Evolutionary conservation across 2,888 invertebrate genomes (phyloP).

Genomic region (Clusia tigrina): DNA sequence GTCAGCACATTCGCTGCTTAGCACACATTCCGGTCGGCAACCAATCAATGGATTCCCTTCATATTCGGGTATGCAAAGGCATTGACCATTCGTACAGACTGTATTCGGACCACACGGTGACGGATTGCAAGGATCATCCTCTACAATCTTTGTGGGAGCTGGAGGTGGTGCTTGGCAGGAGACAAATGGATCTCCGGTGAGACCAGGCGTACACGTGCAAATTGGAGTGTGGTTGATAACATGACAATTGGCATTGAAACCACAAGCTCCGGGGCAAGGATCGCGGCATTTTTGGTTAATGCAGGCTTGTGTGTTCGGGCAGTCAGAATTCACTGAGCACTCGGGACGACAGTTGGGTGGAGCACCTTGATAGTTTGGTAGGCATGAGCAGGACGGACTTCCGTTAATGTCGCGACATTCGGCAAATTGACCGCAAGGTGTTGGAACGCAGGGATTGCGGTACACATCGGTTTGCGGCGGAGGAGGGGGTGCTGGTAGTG

Average conservation of each 20-base stretch:
- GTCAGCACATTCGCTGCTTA: constrained; percentile 72
- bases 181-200: constrained; percentile 74
- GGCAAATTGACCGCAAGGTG: constrained; percentile 78
- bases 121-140: constrained; percentile 74
- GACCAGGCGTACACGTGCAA: constrained; percentile 71
- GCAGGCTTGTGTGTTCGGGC: constrained; percentile 75
- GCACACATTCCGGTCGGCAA: constrained; percentile 76
- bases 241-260: constrained; percentile 70
- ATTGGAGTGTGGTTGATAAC: constrained; percentile 75
- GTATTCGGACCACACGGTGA: constrained; percentile 77
- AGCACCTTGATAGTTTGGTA: constrained; percentile 71
- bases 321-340: constrained; percentile 76
- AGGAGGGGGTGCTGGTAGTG: constrained; percentile 34
- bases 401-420: constrained; percentile 72
- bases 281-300: constrained; percentile 75
- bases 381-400: constrained; percentile 72
- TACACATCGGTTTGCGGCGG: constrained; percentile 53
- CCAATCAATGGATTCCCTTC: constrained; percentile 72
- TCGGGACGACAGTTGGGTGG: constrained; percentile 78
- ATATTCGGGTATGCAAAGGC: constrained; percentile 73
- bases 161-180: constrained; percentile 67
- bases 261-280: constrained; percentile 78
- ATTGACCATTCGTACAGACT: constrained; percentile 74
- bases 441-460: constrained; percentile 73
- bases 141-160: constrained; percentile 54